These are phyloP conservation scores for Pteronotus mesoamericanus DNA, from an alignment of 2,797 vertebrate species.

Conservation along the genomic window DNA sequence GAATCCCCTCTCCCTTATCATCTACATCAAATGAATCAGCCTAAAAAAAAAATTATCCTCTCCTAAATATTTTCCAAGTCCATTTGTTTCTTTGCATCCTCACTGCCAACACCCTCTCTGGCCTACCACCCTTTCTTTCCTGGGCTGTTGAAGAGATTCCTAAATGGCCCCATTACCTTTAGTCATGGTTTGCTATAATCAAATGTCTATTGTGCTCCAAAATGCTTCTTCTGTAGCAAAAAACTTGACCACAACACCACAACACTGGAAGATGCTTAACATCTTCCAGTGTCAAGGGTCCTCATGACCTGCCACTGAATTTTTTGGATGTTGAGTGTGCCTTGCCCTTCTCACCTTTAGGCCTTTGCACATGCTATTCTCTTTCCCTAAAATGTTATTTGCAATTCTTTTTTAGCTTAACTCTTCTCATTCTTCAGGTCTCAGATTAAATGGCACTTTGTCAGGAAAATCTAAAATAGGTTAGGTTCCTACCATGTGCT, in stretches of 20 bases:
- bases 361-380: not conserved
- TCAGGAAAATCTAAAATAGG: conserved; percentile 12
- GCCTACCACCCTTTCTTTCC: not conserved
- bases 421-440: conserved; percentile 16
- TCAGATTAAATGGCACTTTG: conserved; percentile 25
- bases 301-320: not conserved
- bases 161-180: not conserved
- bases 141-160: not conserved
- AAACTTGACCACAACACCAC: not conserved
- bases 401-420: conserved; percentile 4
- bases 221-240: not conserved
- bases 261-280: no score
- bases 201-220: not conserved
- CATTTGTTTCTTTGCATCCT: not conserved
- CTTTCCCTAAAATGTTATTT: not conserved
- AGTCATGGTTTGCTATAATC: not conserved
- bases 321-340: not conserved
- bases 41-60: not conserved
- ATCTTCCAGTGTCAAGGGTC: not conserved
- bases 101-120: not conserved
- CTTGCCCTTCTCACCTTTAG: not conserved
- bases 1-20: not conserved
- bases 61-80: not conserved
- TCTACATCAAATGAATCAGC: not conserved
- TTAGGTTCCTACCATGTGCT: not conserved